Percentiles rank a stretch among this genome's conserved stretches.
These are phyloP conservation scores for Atractosteus spatula DNA, from an alignment of 2,113 vertebrate genomes.

Conservation along the genomic window DNA sequence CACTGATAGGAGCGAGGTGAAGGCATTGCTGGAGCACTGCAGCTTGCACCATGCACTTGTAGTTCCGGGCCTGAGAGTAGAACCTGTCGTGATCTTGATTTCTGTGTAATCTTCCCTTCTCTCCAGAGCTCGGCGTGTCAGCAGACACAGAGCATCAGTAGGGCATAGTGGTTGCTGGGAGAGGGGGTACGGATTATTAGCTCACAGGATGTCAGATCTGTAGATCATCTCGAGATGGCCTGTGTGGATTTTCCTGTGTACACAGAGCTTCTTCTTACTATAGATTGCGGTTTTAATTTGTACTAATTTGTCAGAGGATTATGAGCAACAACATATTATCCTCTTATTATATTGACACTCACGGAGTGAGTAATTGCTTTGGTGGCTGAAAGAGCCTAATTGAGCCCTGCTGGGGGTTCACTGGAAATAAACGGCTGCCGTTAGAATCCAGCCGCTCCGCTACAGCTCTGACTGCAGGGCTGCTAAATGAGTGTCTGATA, in stretches of 20 bases:
- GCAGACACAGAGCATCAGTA: no score
- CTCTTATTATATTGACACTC: constrained; percentile 75
- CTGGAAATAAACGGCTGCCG: constrained; percentile 52
- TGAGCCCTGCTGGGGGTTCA: constrained; percentile 48
- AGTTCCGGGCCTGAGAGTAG: no score
- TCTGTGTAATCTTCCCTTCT: no score
- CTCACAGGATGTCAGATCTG: no score
- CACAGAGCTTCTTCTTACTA: constrained; percentile 28
- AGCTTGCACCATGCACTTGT: no score
- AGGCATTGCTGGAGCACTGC: no score
- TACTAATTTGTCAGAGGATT: constrained; percentile 71
- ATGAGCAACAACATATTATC: constrained; percentile 61
- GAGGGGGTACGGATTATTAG: no score
- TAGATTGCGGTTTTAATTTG: constrained; percentile 46
- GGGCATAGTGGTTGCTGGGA: no score
- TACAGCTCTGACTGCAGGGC: neutral
- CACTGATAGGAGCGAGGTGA: no score
- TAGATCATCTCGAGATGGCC: no score
- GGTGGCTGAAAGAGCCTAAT: constrained; percentile 37
- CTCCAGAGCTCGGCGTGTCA: no score
- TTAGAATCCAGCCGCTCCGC: constrained; percentile 38
- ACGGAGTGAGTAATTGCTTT: constrained; percentile 64
- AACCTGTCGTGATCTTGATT: no score
- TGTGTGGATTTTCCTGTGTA: constrained; percentile 24
- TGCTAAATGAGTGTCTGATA: neutral